Conservation (phyloP, 2,797 vertebrate genomes). For the Sebastes iracundus region DNA sequence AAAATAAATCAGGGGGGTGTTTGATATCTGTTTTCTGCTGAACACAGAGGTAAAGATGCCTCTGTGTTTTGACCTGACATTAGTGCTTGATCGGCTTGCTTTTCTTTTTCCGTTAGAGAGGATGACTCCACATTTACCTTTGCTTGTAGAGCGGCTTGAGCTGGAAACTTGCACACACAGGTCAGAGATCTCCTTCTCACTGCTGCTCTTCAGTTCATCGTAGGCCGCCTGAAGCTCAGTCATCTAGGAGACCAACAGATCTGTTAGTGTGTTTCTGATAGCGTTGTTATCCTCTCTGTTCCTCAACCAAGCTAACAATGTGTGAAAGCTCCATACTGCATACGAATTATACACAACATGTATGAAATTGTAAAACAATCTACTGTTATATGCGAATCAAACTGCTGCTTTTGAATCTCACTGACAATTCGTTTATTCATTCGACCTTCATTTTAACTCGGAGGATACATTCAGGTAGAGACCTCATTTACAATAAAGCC, state of each 20-base stretch:
- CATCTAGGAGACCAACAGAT: conserved; percentile 69
- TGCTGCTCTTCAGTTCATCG: conserved; percentile 71
- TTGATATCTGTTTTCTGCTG: neutral
- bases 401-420: neutral
- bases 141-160: conserved; percentile 20
- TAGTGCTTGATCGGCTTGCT: accelerated
- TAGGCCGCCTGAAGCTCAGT: conserved; percentile 60
- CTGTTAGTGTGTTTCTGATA: neutral
- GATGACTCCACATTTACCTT: conserved; percentile 50
- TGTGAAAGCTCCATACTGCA: neutral
- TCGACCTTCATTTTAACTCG: no score
- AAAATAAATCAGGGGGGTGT: neutral
- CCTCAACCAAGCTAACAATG: neutral
- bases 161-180: conserved; percentile 56
- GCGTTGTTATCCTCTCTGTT: neutral
- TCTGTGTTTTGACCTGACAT: neutral
- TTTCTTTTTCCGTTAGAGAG: neutral
- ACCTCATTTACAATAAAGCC: no score
- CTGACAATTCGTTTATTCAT: neutral
- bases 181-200: conserved; percentile 64
- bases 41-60: neutral
- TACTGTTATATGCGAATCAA: neutral
- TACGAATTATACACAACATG: neutral
- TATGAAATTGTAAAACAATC: neutral
- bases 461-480: accelerated